Evolutionary conservation across 2,797 vertebrate species (phyloP).

Genomic region (Lagothrix lagotricha): DNA sequence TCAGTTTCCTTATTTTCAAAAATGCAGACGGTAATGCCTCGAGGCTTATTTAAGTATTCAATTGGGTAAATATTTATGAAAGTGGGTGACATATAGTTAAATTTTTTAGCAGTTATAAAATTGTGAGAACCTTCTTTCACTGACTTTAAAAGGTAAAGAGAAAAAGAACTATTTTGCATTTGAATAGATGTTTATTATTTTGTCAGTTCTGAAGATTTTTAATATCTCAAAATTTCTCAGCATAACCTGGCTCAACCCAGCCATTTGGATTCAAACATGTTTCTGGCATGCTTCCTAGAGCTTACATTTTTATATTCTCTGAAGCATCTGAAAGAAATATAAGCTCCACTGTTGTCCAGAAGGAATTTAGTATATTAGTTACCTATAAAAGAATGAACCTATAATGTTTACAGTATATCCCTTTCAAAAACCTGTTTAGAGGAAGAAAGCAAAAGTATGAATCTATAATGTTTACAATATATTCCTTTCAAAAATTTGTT

Average conservation of each 20-base stretch:
- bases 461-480: background rate
- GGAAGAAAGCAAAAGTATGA: background rate
- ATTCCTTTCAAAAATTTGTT: background rate
- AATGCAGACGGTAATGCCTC: background rate
- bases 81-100: background rate
- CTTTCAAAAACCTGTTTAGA: constrained; percentile 11
- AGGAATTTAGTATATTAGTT: background rate
- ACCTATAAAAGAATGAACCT: background rate
- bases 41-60: constrained; percentile 10
- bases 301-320: constrained; percentile 13
- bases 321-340: background rate
- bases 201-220: background rate
- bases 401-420: background rate
- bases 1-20: background rate
- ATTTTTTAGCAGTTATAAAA: background rate
- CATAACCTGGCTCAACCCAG: background rate
- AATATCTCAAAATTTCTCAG: constrained; percentile 10
- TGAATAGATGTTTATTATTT: constrained; percentile 33
- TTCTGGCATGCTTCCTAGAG: background rate
- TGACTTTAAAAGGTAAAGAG: constrained; percentile 14
- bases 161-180: constrained; percentile 33
- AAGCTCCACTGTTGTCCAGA: background rate
- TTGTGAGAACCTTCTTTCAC: constrained; percentile 21
- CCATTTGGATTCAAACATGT: constrained; percentile 15
- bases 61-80: constrained; percentile 45